phyloP scores from a whole-genome alignment of 2,888 invertebrate species.

The Leptopilina syphax region DNA sequence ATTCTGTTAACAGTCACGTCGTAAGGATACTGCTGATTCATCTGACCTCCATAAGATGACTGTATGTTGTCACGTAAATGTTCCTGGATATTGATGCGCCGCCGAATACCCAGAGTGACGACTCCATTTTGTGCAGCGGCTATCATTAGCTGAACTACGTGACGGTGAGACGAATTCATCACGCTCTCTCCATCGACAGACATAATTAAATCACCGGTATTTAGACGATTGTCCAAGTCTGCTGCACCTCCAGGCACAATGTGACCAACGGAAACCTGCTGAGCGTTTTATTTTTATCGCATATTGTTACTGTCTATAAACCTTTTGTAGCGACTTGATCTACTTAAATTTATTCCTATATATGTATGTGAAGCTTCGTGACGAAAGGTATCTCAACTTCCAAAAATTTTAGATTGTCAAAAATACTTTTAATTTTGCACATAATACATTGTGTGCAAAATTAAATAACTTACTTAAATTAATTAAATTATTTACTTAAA shows the following conservation, averaged over 20 bases:
- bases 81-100: constrained; percentile 79
- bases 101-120: constrained; percentile 87
- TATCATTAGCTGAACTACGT: constrained; percentile 95
- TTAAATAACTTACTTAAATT: too few relatives aligned
- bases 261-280: constrained; percentile 93
- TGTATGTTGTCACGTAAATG: constrained; percentile 76
- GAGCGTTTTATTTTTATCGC: constrained; percentile 63
- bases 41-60: constrained; percentile 64
- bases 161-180: constrained; percentile 92
- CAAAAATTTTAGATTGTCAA: too few relatives aligned
- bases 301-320: constrained; percentile 33
- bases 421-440: too few relatives aligned
- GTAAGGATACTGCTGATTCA: constrained; percentile 82
- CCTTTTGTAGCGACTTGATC: background rate
- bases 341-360: background rate
- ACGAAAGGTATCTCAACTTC: too few relatives aligned
- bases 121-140: constrained; percentile 91
- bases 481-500: too few relatives aligned
- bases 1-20: constrained; percentile 94
- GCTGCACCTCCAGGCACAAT: constrained; percentile 98
- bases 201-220: constrained; percentile 95
- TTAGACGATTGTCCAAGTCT: constrained; percentile 92
- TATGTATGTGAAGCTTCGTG: too few relatives aligned
- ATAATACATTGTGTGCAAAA: too few relatives aligned
- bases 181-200: constrained; percentile 94